These are phyloP conservation scores for Littorina saxatilis DNA, from an alignment of 1,140 invertebrate genomes.

Conservation along the genomic window DNA sequence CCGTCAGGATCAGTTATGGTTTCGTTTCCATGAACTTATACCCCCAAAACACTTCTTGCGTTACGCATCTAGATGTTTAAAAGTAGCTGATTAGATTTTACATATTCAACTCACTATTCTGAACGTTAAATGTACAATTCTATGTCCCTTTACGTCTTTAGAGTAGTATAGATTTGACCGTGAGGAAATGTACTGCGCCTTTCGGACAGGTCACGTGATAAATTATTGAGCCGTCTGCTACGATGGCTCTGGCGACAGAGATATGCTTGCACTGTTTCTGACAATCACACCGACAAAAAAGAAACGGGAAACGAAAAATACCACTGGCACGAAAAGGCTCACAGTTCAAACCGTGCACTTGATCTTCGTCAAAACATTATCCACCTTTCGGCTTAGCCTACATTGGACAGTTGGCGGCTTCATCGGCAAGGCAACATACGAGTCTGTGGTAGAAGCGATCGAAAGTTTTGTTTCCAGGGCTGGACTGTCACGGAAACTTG, in stretches of 20 bases:
- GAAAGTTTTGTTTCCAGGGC: neutral
- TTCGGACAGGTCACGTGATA: constrained; percentile 3
- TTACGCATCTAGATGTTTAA: neutral
- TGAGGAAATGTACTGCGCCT: neutral
- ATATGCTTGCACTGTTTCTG: neutral
- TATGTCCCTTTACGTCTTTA: too few species aligned
- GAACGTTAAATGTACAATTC: too few species aligned
- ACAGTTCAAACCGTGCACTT: constrained; percentile 17
- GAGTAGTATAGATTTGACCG: too few species aligned
- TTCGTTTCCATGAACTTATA: constrained; percentile 13
- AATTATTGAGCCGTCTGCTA: constrained; percentile 29
- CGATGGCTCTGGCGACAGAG: constrained; percentile 16
- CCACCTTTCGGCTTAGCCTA: neutral
- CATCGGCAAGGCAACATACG: too few species aligned
- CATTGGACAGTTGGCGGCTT: neutral
- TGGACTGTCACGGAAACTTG: neutral
- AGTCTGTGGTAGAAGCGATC: too few species aligned
- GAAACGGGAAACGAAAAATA: neutral
- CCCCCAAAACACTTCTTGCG: neutral
- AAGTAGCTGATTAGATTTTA: too few species aligned
- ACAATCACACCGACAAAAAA: neutral
- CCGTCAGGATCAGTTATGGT: constrained; percentile 12
- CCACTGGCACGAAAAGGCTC: neutral
- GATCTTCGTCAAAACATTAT: constrained; percentile 3
- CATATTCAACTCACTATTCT: too few species aligned